A percentile compares a stretch with the other conserved stretches of the same genome.
phyloP scores from a whole-genome alignment of 1,140 invertebrate genomes.

The Trichonephila inaurata region DNA sequence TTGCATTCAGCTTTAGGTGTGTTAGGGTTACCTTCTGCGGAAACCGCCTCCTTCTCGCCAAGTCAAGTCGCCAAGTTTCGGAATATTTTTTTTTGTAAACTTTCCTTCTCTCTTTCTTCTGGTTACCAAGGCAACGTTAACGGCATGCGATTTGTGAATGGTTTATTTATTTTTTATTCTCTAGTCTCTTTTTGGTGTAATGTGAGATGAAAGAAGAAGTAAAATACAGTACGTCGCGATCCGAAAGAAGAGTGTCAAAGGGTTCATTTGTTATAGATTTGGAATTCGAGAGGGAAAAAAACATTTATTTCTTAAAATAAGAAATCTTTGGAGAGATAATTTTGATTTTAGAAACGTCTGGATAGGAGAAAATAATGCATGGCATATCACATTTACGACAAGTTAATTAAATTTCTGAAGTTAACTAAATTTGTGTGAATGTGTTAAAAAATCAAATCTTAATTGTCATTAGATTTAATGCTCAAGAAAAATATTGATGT shows the following conservation, averaged over 20 bases:
- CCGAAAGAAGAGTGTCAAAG: background rate
- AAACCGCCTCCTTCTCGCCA: conserved; percentile 22
- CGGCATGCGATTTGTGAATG: background rate
- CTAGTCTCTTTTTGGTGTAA: background rate
- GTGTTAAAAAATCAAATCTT: no score
- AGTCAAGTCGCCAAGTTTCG: background rate
- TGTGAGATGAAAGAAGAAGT: background rate
- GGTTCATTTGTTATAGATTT: background rate
- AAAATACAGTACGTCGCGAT: background rate
- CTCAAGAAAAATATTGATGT: no score
- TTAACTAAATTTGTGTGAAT: no score
- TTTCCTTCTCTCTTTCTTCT: background rate
- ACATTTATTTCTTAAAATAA: background rate
- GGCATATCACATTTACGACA: no score
- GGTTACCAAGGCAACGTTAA: conserved; percentile 28
- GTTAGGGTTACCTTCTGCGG: conserved; percentile 19
- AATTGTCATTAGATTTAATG: no score
- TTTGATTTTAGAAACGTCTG: no score
- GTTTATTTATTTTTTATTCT: background rate
- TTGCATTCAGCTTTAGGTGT: conserved; percentile 47
- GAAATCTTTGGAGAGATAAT: background rate
- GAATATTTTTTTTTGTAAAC: background rate
- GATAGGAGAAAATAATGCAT: no score
- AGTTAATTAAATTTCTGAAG: no score
- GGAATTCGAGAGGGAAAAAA: background rate